A percentile compares a stretch with the other conserved stretches of the same genome.
Conservation (phyloP, 2,113 vertebrate species). For the Panurus biarmicus region DNA sequence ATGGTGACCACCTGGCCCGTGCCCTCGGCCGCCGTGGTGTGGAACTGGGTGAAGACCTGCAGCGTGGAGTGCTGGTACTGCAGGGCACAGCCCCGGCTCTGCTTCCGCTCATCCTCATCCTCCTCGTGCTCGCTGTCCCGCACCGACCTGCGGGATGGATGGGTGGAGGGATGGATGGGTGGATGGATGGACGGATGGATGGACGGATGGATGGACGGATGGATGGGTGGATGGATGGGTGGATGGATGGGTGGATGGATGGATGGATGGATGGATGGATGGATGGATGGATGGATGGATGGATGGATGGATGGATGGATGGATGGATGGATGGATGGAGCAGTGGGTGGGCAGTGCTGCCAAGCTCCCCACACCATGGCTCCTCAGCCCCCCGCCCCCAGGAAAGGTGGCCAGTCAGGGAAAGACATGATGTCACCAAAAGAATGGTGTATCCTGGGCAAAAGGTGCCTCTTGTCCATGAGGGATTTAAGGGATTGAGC, state of each 20-base stretch:
- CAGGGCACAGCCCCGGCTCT: conserved; percentile 88
- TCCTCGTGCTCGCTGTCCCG: conserved; percentile 91
- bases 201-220: not conserved
- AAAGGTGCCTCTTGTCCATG: not conserved
- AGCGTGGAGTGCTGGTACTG: conserved; percentile 93
- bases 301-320: not conserved
- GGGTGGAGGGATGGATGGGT: not conserved
- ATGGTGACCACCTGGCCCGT: conserved; percentile 93
- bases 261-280: not conserved
- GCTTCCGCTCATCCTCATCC: conserved; percentile 83
- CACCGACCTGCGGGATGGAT: conserved; percentile 68
- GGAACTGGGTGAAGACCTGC: conserved; percentile 96
- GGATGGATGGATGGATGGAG: not conserved
- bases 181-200: too few species aligned
- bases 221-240: not conserved
- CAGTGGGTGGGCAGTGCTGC: not conserved
- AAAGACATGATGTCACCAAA: fast-evolving
- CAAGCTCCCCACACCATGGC: fast-evolving
- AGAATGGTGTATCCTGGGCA: not conserved
- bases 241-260: not conserved
- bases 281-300: not conserved
- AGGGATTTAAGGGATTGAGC: not conserved
- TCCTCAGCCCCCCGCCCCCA: not conserved
- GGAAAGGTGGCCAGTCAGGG: not conserved
- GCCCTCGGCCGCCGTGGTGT: conserved; percentile 90